Conservation (phyloP, 2,113 vertebrate genomes). For the Hyperopisus bebe region DNA sequence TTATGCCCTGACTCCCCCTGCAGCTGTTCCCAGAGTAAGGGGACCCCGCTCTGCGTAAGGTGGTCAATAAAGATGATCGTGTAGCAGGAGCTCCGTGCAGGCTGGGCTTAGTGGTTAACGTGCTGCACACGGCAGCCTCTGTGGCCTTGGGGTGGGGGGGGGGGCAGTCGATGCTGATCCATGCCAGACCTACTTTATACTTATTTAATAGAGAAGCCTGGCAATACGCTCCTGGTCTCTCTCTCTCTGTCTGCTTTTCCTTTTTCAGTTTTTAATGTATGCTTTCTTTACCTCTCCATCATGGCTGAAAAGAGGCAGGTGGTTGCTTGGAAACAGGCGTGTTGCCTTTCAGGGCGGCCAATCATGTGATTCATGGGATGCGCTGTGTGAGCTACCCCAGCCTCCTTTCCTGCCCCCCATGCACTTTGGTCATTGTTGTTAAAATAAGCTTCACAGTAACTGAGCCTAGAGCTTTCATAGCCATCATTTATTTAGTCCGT, state of each 20-base stretch:
- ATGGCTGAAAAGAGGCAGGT: neutral
- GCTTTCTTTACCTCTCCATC: neutral
- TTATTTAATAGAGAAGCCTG: neutral
- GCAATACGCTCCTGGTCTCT: neutral
- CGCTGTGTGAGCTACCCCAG: neutral
- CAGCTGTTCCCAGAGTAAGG: neutral
- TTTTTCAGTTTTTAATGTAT: neutral
- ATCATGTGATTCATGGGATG: neutral
- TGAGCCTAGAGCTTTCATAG: neutral
- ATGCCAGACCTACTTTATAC: neutral
- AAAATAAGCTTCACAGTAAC: neutral
- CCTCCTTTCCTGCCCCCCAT: neutral
- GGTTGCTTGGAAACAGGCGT: constrained; percentile 14
- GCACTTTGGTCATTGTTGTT: neutral
- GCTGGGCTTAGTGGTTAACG: neutral
- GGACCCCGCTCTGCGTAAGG: neutral
- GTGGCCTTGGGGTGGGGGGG: too few relatives aligned
- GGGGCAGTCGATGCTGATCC: neutral
- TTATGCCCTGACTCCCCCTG: neutral
- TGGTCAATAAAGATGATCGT: neutral
- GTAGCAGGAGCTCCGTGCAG: neutral
- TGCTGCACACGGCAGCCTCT: neutral
- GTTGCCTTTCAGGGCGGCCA: neutral
- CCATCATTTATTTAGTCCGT: neutral
- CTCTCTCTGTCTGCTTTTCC: neutral